Evolutionary conservation across 2,113 vertebrate genomes (phyloP), one percentile per base, ranked within the genome.

Genomic region (Struthidea cinerea): DNA sequence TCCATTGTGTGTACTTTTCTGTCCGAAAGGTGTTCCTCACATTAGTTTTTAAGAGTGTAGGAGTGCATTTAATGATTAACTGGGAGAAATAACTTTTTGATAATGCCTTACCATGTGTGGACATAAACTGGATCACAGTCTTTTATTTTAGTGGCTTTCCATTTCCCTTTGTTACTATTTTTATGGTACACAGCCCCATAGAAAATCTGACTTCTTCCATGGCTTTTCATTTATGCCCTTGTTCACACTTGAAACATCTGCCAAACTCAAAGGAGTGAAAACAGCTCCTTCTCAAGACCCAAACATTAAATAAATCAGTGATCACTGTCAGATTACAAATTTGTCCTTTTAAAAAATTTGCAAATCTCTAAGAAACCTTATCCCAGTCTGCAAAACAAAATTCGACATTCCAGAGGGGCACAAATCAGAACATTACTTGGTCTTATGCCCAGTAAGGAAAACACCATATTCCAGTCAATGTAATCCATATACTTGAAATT

Each of bases 1-100:
- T 53, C 77, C 75, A 95, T 77, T 93, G 88, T 96, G 61, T 42
- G 68, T 65, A 79, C 44, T 93, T 93, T 93, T 90, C 41, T 94
- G 84, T 77, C 93, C 49, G 52, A 95, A 75, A 95, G 71, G 5
- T 49, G 49, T 91, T 95, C 85, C 65, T 77, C 52, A 69, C 19
- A 22, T 77, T 52, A 83, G 65, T 89, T 94, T 96, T 95, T 91
- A 91, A 94, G 80, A 95, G 27, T 65, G 80, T 90, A 87, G 69
- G 65, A 96, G 92, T 89, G 64, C 11, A 71, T 57, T 42, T 86
- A 96, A 94, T 91, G 52, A 96, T 95, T 94, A 97, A 96, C 88
- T 74, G 50, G 28, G 30, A 81, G 80, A 94, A 93, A 75, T 84
- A 68, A 85, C 94, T 87, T 37, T 87, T 88, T 53, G 61, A 44